Base-by-base conservation (phyloP, 1,140 invertebrate genomes). In the Trypoxylus dichotomus region DNA sequence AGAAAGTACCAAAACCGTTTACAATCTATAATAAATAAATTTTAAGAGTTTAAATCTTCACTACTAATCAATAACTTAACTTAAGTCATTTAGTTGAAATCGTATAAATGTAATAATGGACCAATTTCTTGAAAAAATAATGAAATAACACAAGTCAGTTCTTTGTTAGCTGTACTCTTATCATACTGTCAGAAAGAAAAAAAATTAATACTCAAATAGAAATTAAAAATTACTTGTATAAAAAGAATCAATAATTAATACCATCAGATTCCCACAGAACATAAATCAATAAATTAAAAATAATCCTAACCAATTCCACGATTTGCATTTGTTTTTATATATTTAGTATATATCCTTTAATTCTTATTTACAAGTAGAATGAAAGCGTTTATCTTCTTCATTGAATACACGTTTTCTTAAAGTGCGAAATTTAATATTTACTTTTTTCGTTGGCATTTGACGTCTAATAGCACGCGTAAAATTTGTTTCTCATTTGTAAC, bases 371-470 rank as follows among this genome's bases (percentile, higher is more conserved):
- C 60, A 68, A 68, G 10, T 68, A 29, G 21, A 68, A 68, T 68
- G 60, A 68, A 68, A 68, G 60, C 60, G 19, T 68, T 68, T 68
- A 11, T 68, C 10, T 63, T 24, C 19, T 27, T 63, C 21, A 68
- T 68, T 29, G 60, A 68, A 68, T 68, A 68, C 27, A 68, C 60
- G 21, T 24, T 29, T 68, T 68, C 21, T 25, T 10, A 68, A 68
- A 68, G 60, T 68, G 60, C 60, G 60, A 68, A 68, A 68, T 68
- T 68, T 68, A 68, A 68, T 68, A 68, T 68, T 68, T 27, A 68
- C 21, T 68, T 68, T 6, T n/a, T 68, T 68, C 60, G 60, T 68
- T 68, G 60, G 60, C 60, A 27, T 27, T 68, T 68, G 60, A 68
- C 15, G 7, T 27, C 24, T 27, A 27, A 68, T 68, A 68, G 24